Evolutionary conservation across 2,113 vertebrate species (phyloP), one percentile per base, ranked within the genome.

Genomic region (Hoplias malabaricus): DNA sequence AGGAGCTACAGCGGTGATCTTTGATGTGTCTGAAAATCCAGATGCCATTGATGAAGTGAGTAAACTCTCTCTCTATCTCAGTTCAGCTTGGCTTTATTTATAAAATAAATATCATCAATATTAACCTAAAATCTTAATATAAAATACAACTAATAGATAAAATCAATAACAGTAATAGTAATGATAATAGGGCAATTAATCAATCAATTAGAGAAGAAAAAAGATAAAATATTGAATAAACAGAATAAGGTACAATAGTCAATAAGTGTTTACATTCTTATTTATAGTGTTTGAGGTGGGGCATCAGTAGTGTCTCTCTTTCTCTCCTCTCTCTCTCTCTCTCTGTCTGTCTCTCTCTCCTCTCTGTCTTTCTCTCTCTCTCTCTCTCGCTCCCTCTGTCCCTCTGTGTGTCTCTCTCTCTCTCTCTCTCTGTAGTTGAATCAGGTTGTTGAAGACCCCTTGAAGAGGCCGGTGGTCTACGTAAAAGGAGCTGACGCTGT

Each of bases 401-500:
- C 11, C 38, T 19, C 53, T 43, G 27, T 11, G 54, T 43, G 0
- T 43, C n/a, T 48, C 25, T 63, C 56, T 63, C 21, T 62, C 25
- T 71, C 11, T 36, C 31, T n/a, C 13, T 66, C 36, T 50, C 79
- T 69, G 3, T 88, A 99, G 97, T 88, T 99, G 77, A 98, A 99
- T 90, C 96, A 98, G 87, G 93, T 95, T 13, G 93, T 90, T 0
- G 98, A 98, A 86, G 98, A 98, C 84, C 98, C 98, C 0, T 91
- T 99, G 81, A 98, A 98, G 91, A 94, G 97, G 75, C 98, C 98
- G 0, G 96, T 99, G 86, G 96, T 99, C 16, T 99, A 98, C 4
- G 96, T 99, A 86, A 98, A 98, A 87, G 98, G 98, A n/a, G 94
- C 94, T 12, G 98, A 99, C n/a, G 98, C 98, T 5, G 89, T 97